Conservation (phyloP, 2,888 invertebrate genomes). For the Caenorhabditis doughertyi region DNA sequence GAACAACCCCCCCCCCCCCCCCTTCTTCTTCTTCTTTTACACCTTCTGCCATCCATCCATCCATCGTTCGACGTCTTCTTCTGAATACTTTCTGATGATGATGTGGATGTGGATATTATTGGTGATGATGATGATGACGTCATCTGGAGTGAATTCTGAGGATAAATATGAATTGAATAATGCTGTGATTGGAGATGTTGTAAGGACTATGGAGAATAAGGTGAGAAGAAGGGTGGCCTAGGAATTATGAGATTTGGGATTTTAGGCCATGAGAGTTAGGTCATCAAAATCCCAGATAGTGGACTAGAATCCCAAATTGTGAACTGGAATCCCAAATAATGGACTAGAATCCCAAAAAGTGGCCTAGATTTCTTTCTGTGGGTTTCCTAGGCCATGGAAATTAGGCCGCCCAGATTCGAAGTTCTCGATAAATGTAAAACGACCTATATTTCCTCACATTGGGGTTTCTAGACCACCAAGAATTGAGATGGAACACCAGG, state of each 20-base stretch:
- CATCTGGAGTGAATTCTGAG: conserved; percentile 9
- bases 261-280: not conserved
- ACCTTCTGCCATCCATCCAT: conserved; percentile 53
- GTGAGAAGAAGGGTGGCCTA: not conserved
- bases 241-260: not conserved
- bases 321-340: too few relatives aligned
- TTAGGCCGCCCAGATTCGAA: not conserved
- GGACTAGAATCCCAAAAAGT: not conserved
- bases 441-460: too few relatives aligned
- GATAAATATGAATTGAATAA: conserved; percentile 41
- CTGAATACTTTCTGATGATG: conserved; percentile 17
- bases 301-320: too few relatives aligned
- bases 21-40: conserved; percentile 16
- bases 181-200: conserved; percentile 42
- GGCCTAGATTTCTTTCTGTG: not conserved
- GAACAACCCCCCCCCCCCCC: not conserved
- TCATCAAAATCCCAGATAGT: too few relatives aligned
- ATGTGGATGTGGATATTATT: too few relatives aligned
- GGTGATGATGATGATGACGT: not conserved
- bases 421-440: too few relatives aligned
- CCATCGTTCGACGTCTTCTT: conserved; percentile 20
- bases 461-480: too few relatives aligned
- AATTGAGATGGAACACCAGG: too few relatives aligned
- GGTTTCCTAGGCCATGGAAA: too few relatives aligned
- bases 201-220: conserved; percentile 42